Base-by-base conservation (phyloP, 1,140 invertebrate genomes). In the Drosophila miranda region DNA sequence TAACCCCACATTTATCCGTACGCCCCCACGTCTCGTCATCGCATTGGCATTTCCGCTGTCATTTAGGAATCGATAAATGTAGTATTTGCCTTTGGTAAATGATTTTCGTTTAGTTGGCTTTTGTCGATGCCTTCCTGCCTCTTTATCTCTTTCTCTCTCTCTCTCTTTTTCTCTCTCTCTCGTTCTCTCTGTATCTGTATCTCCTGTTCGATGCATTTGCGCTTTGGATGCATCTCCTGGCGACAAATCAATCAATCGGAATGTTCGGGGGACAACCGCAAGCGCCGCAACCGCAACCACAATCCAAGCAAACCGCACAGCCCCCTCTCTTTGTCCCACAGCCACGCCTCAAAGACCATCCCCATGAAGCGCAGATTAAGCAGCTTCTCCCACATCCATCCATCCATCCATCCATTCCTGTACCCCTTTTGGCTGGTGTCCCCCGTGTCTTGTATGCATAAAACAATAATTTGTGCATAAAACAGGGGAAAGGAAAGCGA, bases 31-130 rank as follows among this genome's bases (percentile, higher is more conserved):
- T 30, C 26, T 68, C 56, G 28, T 34, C 68, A 53, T 68, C 53
- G 56, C 66, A 64, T 72, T 84, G 75, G 75, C 70, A 83, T 79
- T 80, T 80, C 80, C 60, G 55, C 81, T 86, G 81, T 80, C 77
- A 77, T 74, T 77, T 67, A 67, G 60, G 70, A 84, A 84, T 84
- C 81, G 81, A 84, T 84, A 84, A 86, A 84, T 86, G 73, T 74
- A 77, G 77, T 86, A 77, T 81, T 86, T 86, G 72, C 71, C 69
- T 63, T 64, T 28, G 71, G 75, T 83, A 83, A 83, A 82, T 67
- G 75, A 57, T 70, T 71, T 70, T 77, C 74, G 67, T 64, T 71
- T 66, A 71, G 60, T 44, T 48, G 43, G 23, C 50, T 16, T 16
- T 44, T 68, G 50, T 30, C 64, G 42, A n/a, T 46, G 64, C 51